These are phyloP conservation scores for Brenthis hecate DNA, from an alignment of 2,888 invertebrate species.

Conservation along the genomic window DNA sequence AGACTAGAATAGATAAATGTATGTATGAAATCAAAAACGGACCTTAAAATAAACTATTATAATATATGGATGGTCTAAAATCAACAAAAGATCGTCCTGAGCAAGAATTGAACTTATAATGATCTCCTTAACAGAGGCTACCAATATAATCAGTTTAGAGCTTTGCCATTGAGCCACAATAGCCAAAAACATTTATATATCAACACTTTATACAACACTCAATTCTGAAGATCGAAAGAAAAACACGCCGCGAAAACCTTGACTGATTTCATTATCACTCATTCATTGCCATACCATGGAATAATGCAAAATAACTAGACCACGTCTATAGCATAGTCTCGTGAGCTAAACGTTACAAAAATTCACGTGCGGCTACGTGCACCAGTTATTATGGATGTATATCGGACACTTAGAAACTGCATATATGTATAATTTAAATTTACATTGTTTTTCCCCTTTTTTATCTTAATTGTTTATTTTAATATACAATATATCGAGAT, in stretches of 20 bases:
- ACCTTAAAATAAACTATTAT: no score
- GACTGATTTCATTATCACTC: slow-evolving; percentile 10
- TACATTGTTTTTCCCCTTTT: not conserved
- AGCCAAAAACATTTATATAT: slow-evolving; percentile 2
- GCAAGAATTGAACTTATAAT: no score
- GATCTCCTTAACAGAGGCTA: no score
- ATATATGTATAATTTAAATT: not conserved
- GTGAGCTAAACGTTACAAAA: slow-evolving; percentile 1
- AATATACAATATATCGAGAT: no score
- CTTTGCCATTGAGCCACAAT: not conserved
- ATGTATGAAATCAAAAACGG: no score
- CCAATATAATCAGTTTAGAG: no score
- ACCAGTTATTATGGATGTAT: not conserved
- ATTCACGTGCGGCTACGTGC: slow-evolving; percentile 1
- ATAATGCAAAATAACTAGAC: slow-evolving; percentile 9
- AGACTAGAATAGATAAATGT: no score
- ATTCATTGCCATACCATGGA: not conserved
- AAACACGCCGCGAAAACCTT: not conserved
- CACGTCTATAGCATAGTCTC: slow-evolving; percentile 5
- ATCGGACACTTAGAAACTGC: not conserved
- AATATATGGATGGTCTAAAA: no score
- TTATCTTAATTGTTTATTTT: no score
- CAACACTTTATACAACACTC: not conserved
- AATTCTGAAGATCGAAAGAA: not conserved
- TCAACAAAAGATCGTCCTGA: no score